These are phyloP conservation scores for Collichthys lucidus DNA, from an alignment of 2,113 vertebrate species.

Conservation along the genomic window DNA sequence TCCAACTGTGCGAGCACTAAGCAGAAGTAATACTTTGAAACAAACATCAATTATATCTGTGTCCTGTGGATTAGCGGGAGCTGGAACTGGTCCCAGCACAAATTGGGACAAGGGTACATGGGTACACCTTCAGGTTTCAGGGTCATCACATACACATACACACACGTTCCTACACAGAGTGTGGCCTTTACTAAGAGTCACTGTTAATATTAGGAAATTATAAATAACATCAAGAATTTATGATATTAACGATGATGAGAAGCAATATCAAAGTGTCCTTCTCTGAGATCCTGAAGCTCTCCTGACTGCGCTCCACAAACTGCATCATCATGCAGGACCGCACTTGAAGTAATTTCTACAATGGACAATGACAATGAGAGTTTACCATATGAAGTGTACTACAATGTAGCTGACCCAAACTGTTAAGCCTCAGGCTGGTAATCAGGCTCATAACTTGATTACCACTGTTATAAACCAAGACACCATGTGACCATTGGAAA, in stretches of 20 bases:
- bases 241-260: neutral
- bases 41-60: neutral
- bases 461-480: constrained; percentile 30
- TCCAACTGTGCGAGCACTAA: constrained; percentile 1
- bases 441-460: constrained; percentile 46
- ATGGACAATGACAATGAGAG: neutral
- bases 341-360: neutral
- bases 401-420: constrained; percentile 26
- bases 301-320: neutral
- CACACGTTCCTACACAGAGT: neutral
- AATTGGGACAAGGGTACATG: neutral
- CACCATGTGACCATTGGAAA: constrained; percentile 45
- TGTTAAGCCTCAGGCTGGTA: constrained; percentile 25
- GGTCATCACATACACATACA: neutral
- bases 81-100: neutral
- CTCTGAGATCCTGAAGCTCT: neutral
- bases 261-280: neutral
- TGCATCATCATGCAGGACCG: neutral
- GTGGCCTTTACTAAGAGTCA: neutral
- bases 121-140: neutral
- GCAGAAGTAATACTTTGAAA: neutral
- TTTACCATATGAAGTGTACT: constrained; percentile 2
- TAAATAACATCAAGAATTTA: neutral
- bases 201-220: too few relatives aligned
- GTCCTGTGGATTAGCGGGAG: neutral